phyloP scores from a whole-genome alignment of 2,113 vertebrate genomes.

The Aptenodytes forsteri region DNA sequence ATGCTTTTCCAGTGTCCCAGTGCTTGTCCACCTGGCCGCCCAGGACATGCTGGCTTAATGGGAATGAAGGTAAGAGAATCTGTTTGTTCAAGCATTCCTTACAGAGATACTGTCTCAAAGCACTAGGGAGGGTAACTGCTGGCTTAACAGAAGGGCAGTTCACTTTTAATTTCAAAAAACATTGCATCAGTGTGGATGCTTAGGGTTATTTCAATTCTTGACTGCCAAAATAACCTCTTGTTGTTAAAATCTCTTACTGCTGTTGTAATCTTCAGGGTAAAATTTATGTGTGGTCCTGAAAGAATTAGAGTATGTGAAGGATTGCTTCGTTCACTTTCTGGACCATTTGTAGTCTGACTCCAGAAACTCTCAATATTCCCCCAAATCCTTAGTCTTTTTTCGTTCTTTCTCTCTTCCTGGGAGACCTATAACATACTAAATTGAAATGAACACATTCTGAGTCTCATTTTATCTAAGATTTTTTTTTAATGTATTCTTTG shows the following conservation, averaged over 20 bases:
- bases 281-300: background rate
- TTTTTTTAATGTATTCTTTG: background rate
- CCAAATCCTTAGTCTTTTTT: background rate
- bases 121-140: background rate
- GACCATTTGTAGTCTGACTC: background rate
- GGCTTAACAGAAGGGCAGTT: background rate
- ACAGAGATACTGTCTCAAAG: background rate
- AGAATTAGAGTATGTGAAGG: background rate
- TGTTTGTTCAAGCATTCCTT: background rate
- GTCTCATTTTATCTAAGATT: background rate
- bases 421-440: background rate
- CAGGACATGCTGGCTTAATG: slow-evolving; percentile 91
- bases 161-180: background rate
- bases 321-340: background rate
- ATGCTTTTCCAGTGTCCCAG: slow-evolving; percentile 86
- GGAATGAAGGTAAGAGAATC: slow-evolving; percentile 91
- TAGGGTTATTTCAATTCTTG: background rate
- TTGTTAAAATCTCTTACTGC: background rate
- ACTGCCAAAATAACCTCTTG: background rate
- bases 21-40: slow-evolving; percentile 86
- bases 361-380: background rate
- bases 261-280: background rate
- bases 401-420: background rate
- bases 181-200: background rate
- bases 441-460: background rate